phyloP scores from a whole-genome alignment of 2,888 invertebrate genomes.

The Masnerella sp. region DNA sequence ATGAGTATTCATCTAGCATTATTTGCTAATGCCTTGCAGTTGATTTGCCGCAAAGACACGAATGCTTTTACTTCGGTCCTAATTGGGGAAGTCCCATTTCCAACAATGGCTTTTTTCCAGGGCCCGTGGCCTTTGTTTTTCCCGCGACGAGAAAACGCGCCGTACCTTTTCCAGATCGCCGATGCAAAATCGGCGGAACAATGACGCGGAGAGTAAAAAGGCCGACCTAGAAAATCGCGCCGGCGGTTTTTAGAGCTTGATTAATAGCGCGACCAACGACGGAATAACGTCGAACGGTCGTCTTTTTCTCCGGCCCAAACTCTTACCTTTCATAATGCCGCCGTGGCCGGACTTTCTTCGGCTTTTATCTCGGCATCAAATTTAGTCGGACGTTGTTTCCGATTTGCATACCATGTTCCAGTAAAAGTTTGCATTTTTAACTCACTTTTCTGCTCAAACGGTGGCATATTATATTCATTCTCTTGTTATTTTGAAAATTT shows the following conservation, averaged over 20 bases:
- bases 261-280: conserved; percentile 56
- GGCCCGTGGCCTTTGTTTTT: conserved; percentile 32
- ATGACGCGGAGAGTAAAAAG: conserved; percentile 49
- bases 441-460: too few relatives aligned
- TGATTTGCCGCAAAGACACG: conserved; percentile 16
- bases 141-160: conserved; percentile 22
- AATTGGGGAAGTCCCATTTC: conserved; percentile 34
- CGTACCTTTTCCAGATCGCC: conserved; percentile 22
- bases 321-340: conserved; percentile 42
- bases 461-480: too few relatives aligned
- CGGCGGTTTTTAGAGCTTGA: conserved; percentile 51
- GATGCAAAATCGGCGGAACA: conserved; percentile 44
- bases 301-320: conserved; percentile 39
- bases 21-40: conserved; percentile 21
- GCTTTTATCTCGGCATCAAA: conserved; percentile 27
- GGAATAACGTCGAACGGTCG: conserved; percentile 29
- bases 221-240: conserved; percentile 50
- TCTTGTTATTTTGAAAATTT: too few relatives aligned
- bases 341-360: conserved; percentile 41
- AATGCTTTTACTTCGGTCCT: conserved; percentile 20
- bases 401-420: conserved; percentile 33
- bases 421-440: conserved; percentile 41
- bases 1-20: too few relatives aligned
- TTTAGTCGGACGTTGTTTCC: conserved; percentile 19
- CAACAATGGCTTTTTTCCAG: conserved; percentile 25